Conservation (phyloP, 2,797 vertebrate species). For the Atherinosoma microstoma region DNA sequence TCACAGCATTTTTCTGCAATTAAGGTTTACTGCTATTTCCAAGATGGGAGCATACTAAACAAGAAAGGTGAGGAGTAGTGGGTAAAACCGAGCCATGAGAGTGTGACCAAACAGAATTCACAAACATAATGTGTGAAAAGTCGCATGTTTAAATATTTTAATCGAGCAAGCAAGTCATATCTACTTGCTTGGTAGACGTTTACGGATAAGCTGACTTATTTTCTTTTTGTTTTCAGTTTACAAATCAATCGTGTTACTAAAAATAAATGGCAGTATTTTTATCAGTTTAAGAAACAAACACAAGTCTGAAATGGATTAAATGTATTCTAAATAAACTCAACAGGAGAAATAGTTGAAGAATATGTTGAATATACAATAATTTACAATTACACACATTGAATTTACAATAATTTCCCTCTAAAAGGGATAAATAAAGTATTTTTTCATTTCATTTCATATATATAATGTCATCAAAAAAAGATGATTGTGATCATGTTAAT, state of each 20-base stretch:
- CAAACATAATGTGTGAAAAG: not conserved
- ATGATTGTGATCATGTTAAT: slow-evolving; percentile 22
- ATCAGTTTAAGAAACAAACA: slow-evolving; percentile 7
- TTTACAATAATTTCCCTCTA: too few relatives aligned
- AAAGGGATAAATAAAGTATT: too few relatives aligned
- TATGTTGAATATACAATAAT: slow-evolving; percentile 23
- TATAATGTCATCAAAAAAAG: slow-evolving; percentile 27
- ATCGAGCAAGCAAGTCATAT: not conserved
- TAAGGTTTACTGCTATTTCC: not conserved
- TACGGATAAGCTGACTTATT: not conserved
- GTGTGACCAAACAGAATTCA: not conserved
- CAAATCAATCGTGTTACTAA: not conserved
- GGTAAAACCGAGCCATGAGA: slow-evolving; percentile 2
- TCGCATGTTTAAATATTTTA: slow-evolving; percentile 9
- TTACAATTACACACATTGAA: too few relatives aligned
- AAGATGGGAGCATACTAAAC: slow-evolving; percentile 6
- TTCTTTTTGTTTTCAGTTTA: not conserved
- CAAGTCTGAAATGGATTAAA: slow-evolving; percentile 5
- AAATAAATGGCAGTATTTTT: slow-evolving; percentile 22
- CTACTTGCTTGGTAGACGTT: too few relatives aligned
- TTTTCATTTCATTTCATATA: too few relatives aligned
- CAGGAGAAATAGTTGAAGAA: slow-evolving; percentile 28
- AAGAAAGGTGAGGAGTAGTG: slow-evolving; percentile 9
- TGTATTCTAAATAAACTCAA: slow-evolving; percentile 9
- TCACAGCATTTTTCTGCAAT: not conserved